Evolutionary conservation across 2,888 invertebrate genomes (phyloP).

Genomic region (Prosapia bicincta): DNA sequence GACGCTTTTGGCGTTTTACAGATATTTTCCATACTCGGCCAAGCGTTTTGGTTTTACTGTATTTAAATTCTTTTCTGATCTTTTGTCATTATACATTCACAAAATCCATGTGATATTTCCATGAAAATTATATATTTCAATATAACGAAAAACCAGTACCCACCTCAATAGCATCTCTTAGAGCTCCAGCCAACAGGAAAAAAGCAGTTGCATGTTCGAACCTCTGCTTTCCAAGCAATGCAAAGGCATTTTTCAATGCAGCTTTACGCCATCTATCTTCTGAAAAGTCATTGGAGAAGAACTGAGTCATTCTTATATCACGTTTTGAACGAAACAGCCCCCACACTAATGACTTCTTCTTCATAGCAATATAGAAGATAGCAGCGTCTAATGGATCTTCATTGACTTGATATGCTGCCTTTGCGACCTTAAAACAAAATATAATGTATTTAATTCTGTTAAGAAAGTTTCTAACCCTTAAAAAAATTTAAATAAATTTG

Average conservation of each 20-base stretch:
- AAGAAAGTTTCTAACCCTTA: too few relatives aligned
- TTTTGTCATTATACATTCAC: too few relatives aligned
- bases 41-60: too few relatives aligned
- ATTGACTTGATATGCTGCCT: slow-evolving; percentile 84
- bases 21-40: too few relatives aligned
- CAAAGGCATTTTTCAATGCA: slow-evolving; percentile 97
- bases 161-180: slow-evolving; percentile 95
- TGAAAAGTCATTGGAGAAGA: slow-evolving; percentile 92
- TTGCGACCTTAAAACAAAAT: slow-evolving; percentile 64
- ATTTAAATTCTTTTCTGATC: too few relatives aligned
- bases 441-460: too few relatives aligned
- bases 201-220: slow-evolving; percentile 99
- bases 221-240: slow-evolving; percentile 71
- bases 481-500: too few relatives aligned
- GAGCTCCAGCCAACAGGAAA: slow-evolving; percentile 89
- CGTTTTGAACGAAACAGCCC: slow-evolving; percentile 86
- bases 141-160: too few relatives aligned
- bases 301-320: slow-evolving; percentile 90
- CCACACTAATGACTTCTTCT: slow-evolving; percentile 95
- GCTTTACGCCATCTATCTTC: slow-evolving; percentile 96
- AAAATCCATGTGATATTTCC: too few relatives aligned
- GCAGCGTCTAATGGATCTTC: slow-evolving; percentile 98
- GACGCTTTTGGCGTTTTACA: too few relatives aligned
- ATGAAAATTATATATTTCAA: too few relatives aligned
- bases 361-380: slow-evolving; percentile 96